These are phyloP conservation scores for Amphilophus citrinellus DNA, from an alignment of 2,113 vertebrate genomes.

Conservation along the genomic window DNA sequence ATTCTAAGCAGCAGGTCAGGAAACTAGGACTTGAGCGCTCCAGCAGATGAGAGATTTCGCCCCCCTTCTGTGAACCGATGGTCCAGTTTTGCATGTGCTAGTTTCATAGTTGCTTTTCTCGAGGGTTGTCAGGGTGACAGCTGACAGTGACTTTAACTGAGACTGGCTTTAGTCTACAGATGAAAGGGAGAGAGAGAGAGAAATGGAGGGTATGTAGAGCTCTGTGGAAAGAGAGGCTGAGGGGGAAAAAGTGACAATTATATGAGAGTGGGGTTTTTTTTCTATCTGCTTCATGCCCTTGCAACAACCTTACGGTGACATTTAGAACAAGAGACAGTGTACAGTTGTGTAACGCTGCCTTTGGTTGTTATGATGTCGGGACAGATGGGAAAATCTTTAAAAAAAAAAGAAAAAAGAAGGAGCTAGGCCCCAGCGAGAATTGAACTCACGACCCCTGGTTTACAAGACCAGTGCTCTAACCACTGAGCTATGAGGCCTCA, in stretches of 20 bases:
- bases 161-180: constrained; percentile 27
- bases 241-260: background rate
- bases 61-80: background rate
- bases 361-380: background rate
- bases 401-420: background rate
- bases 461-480: constrained; percentile 79
- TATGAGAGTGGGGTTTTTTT: background rate
- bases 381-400: background rate
- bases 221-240: background rate
- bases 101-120: constrained; percentile 13
- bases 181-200: background rate
- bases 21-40: background rate
- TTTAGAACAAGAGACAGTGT: background rate
- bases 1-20: background rate
- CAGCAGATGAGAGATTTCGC: background rate
- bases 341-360: background rate
- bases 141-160: constrained; percentile 43
- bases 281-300: background rate
- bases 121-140: constrained; percentile 12
- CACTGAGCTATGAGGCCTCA: constrained; percentile 73
- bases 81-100: constrained; percentile 36
- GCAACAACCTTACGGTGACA: background rate
- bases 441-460: constrained; percentile 79
- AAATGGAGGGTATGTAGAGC: background rate
- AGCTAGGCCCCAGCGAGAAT: constrained; percentile 71